A percentile compares a stretch with the other conserved stretches of the same genome.
Conservation (phyloP, 2,888 invertebrate species). For the Limenitis arthemis region DNA sequence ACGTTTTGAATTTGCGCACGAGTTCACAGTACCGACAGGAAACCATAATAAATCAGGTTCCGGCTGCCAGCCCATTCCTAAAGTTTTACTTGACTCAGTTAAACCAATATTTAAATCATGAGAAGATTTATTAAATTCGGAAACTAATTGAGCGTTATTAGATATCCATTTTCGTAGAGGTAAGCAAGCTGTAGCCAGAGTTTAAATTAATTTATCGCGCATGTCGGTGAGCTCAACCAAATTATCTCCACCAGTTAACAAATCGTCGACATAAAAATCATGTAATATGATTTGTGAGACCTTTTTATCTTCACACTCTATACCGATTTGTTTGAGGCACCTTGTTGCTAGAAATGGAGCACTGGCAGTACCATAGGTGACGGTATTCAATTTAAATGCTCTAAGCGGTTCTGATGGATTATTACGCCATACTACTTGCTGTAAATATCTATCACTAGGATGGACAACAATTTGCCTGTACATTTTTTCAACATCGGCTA, state of each 20-base stretch:
- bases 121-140: constrained; percentile 1
- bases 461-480: not conserved
- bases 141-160: constrained; percentile 16
- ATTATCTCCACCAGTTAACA: constrained; percentile 17
- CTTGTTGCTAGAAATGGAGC: constrained; percentile 27
- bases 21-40: no score
- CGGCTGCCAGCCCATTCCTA: not conserved
- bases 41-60: no score
- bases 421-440: constrained; percentile 24
- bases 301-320: constrained; percentile 17
- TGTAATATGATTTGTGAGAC: constrained; percentile 21
- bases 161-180: constrained; percentile 27
- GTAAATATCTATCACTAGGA: constrained; percentile 2
- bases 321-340: constrained; percentile 22
- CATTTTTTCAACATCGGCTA: constrained; percentile 3
- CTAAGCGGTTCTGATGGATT: constrained; percentile 14
- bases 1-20: no score
- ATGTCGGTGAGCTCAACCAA: constrained; percentile 7
- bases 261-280: constrained; percentile 27
- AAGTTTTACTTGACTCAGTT: no score
- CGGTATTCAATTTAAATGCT: constrained; percentile 24
- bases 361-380: constrained; percentile 29
- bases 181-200: constrained; percentile 24
- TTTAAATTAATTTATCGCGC: constrained; percentile 12
- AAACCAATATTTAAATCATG: no score